These are phyloP conservation scores for Hyles lineata DNA, from an alignment of 2,888 invertebrate species.

Conservation along the genomic window DNA sequence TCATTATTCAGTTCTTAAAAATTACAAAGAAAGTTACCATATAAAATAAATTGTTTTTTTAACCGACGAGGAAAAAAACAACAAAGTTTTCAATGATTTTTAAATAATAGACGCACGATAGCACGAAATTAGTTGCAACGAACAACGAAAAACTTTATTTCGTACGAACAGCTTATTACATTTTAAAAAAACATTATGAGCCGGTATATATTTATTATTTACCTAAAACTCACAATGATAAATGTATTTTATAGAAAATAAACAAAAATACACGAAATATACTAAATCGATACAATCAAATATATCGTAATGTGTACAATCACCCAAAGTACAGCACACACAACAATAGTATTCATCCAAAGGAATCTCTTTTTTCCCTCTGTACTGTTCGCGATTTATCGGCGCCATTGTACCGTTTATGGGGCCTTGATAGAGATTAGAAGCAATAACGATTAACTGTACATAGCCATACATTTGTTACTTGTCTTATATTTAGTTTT, in stretches of 20 bases:
- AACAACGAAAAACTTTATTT: no score
- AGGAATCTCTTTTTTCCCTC: slow-evolving; percentile 14
- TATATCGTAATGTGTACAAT: slow-evolving; percentile 2
- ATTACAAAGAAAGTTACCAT: no score
- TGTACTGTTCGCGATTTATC: slow-evolving; percentile 6
- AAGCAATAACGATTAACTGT: slow-evolving; percentile 12
- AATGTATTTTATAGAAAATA: neutral
- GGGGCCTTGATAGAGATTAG: slow-evolving; percentile 20
- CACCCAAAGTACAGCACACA: slow-evolving; percentile 10
- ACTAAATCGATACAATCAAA: neutral
- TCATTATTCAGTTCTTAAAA: no score
- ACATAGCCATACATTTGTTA: slow-evolving; percentile 36
- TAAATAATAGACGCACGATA: no score
- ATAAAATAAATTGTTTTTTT: no score
- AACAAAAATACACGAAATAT: neutral
- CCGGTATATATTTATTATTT: no score
- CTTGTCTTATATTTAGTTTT: neutral
- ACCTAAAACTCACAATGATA: no score
- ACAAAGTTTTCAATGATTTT: no score
- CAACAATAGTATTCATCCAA: slow-evolving; percentile 12
- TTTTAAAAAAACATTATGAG: no score
- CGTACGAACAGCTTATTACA: no score
- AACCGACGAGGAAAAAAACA: no score
- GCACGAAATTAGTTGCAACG: no score
- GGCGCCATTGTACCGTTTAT: slow-evolving; percentile 21